A percentile compares a stretch with the other conserved stretches of the same genome.
Evolutionary conservation across 2,113 vertebrate species (phyloP).

Genomic region (Arvicanthis niloticus): DNA sequence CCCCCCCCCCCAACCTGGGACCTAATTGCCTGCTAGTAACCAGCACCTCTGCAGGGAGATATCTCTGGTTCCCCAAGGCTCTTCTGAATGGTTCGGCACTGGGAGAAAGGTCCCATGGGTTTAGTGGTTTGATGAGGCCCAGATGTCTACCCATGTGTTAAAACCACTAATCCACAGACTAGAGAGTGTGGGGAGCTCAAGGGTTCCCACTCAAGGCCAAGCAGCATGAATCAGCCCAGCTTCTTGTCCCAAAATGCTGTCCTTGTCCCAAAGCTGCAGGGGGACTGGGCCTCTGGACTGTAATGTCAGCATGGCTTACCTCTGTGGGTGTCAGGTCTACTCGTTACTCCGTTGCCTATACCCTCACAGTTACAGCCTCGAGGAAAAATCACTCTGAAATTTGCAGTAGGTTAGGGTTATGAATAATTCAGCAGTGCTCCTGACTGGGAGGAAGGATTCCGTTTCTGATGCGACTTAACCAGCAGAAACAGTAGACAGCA

Average conservation of each 20-base stretch:
- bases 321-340: neutral
- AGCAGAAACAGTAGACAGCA: conserved; percentile 52
- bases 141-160: neutral
- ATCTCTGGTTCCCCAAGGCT: neutral
- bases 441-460: conserved; percentile 56
- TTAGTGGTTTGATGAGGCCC: neutral
- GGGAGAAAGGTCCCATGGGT: neutral
- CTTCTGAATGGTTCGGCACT: neutral
- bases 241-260: neutral
- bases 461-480: conserved; percentile 78
- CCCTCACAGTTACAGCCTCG: conserved; percentile 57
- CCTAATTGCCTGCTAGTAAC: neutral
- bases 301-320: neutral
- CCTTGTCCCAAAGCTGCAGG: neutral
- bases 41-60: neutral
- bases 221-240: neutral
- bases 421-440: conserved; percentile 79
- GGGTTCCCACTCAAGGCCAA: neutral
- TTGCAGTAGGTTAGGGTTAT: conserved; percentile 53
- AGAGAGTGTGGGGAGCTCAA: neutral
- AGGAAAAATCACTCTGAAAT: conserved; percentile 62
- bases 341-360: neutral
- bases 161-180: neutral
- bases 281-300: neutral
- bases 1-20: too few relatives aligned